Evolutionary conservation across 2,113 vertebrate species (phyloP), one percentile per base, ranked within the genome.

Genomic region (Oenanthe melanoleuca): DNA sequence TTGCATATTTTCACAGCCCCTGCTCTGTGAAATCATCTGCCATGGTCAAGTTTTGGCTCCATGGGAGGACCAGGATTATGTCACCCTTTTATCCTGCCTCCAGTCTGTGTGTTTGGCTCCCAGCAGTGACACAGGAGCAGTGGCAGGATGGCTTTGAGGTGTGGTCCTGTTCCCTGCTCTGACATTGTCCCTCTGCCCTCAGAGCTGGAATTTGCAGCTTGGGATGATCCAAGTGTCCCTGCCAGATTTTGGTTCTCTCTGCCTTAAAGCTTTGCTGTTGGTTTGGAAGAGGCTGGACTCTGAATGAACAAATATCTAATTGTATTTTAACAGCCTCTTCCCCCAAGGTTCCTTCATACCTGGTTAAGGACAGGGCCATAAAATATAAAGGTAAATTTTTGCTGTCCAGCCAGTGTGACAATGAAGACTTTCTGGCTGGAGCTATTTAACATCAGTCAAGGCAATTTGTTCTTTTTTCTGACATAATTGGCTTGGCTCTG

Each of bases 401-500:
- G 33, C 56, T 66, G 14, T 61, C 74, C 71, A 66, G n/a, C 29
- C 73, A 82, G 14, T 0, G 4, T 61, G 83, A 59, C 73, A 72
- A 47, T 21, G 13, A 88, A 44, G 49, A 57, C n/a, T 66, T 80
- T 72, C 61, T 82, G 70, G 9, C 23, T 61, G 84, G 12, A 95
- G 80, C 29, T 66, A 9, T 73, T 71, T 73, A 92, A 75, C 65
- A 70, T 63, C 63, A 60, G 19, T 29, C 42, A 33, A 66, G 21
- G 23, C 16, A 64, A 52, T 71, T 88, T 87, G 44, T 92, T 53
- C 55, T 69, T 63, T 71, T 44, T 89, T 44, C 61, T 86, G 24
- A 60, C 49, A 49, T 81, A 84, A 88, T 37, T 84, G 50, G 21
- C 61, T 88, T 77, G 56, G n/a, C 69, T 94, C 86, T 93, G 80